Percentiles rank a stretch among this genome's conserved stretches.
phyloP scores from a whole-genome alignment of 2,888 invertebrate species.

The Acholoe squamosa region DNA sequence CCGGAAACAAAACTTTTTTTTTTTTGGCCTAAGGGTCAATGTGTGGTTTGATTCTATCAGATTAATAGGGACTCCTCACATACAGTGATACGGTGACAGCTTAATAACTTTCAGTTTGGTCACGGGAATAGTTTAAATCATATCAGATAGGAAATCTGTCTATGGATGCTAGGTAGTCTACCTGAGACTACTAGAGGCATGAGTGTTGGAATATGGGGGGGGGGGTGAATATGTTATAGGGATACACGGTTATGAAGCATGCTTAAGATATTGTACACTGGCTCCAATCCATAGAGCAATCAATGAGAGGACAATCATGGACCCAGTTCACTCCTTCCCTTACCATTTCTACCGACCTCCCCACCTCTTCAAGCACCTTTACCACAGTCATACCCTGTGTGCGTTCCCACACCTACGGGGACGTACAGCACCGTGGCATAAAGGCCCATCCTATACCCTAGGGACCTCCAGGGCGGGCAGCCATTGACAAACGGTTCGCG shows the following conservation, averaged over 20 bases:
- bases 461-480: constrained; percentile 19
- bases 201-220: not conserved
- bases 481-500: constrained; percentile 54
- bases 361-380: not conserved
- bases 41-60: too few relatives aligned
- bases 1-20: too few relatives aligned
- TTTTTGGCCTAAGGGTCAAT: too few relatives aligned
- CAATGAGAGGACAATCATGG: not conserved
- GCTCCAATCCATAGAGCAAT: not conserved
- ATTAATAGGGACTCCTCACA: too few relatives aligned
- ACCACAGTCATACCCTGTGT: not conserved
- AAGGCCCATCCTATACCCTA: not conserved
- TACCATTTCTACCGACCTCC: not conserved
- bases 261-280: not conserved
- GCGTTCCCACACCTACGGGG: constrained; percentile 40
- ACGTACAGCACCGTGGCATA: not conserved
- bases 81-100: too few relatives aligned
- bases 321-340: not conserved
- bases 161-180: too few relatives aligned
- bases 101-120: too few relatives aligned
- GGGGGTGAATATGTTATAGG: not conserved
- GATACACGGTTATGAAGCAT: not conserved
- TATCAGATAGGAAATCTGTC: too few relatives aligned
- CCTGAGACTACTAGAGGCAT: too few relatives aligned
- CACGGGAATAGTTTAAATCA: too few relatives aligned